Conservation (phyloP, 2,113 vertebrate genomes). For the Porphyrio hochstetteri region DNA sequence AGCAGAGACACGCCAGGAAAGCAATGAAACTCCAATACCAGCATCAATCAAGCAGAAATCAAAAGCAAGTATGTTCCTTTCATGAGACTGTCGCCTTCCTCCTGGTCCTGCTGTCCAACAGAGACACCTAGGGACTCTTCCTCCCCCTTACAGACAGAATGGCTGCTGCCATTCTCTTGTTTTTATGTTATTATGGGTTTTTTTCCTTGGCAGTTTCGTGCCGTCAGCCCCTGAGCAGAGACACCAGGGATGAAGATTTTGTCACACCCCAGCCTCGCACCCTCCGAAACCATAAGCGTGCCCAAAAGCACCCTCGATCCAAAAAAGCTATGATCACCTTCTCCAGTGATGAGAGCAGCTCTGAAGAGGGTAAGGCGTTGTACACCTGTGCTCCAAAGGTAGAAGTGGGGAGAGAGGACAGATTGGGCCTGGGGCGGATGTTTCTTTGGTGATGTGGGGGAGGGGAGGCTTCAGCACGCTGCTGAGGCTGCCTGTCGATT, state of each 20-base stretch:
- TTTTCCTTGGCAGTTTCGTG: background rate
- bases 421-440: background rate
- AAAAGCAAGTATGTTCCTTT: constrained; percentile 21
- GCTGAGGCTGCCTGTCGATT: background rate
- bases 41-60: constrained; percentile 33
- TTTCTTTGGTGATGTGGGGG: background rate
- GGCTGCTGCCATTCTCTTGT: background rate
- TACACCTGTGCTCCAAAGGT: accelerated
- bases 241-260: constrained; percentile 67
- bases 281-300: background rate
- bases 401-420: background rate
- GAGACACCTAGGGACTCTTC: background rate
- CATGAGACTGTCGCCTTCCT: background rate
- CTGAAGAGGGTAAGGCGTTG: constrained; percentile 8
- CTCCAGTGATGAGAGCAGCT: constrained; percentile 86
- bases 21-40: background rate
- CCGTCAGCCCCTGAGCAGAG: constrained; percentile 16
- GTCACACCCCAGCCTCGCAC: constrained; percentile 75
- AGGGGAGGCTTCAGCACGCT: background rate
- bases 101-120: background rate
- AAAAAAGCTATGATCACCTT: constrained; percentile 81
- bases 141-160: background rate
- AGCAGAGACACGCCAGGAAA: constrained; percentile 61
- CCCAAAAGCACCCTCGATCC: constrained; percentile 6
- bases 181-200: background rate